Conservation (phyloP, 2,113 vertebrate genomes). For the Pluvialis apricaria region DNA sequence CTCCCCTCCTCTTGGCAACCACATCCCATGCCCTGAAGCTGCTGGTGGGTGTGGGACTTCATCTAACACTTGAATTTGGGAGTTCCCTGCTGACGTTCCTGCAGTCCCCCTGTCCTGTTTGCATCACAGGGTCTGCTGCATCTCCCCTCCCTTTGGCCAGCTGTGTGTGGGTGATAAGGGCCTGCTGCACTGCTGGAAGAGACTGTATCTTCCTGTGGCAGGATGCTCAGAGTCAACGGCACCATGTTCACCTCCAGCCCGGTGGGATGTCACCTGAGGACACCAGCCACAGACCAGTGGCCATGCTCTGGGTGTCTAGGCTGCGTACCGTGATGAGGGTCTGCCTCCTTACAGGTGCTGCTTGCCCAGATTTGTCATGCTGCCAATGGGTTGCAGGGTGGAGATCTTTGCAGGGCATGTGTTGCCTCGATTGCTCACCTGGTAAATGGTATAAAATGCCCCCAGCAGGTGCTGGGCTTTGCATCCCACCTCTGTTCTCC, state of each 20-base stretch:
- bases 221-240: fast-evolving
- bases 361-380: background rate
- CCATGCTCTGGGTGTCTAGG: background rate
- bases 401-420: background rate
- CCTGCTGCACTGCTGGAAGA: background rate
- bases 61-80: background rate
- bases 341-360: background rate
- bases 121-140: background rate
- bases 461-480: background rate
- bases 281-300: background rate
- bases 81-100: background rate
- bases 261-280: background rate
- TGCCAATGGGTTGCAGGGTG: background rate
- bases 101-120: background rate
- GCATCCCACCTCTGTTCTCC: background rate
- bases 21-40: background rate
- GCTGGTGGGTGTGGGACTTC: fast-evolving
- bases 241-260: background rate
- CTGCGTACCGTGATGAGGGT: background rate
- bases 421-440: fast-evolving
- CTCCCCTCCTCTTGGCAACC: background rate
- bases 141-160: background rate
- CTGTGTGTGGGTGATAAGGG: constrained; percentile 25
- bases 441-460: background rate
- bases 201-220: background rate